Conservation (phyloP, 2,888 invertebrate genomes). For the Dascillus cervinus region DNA sequence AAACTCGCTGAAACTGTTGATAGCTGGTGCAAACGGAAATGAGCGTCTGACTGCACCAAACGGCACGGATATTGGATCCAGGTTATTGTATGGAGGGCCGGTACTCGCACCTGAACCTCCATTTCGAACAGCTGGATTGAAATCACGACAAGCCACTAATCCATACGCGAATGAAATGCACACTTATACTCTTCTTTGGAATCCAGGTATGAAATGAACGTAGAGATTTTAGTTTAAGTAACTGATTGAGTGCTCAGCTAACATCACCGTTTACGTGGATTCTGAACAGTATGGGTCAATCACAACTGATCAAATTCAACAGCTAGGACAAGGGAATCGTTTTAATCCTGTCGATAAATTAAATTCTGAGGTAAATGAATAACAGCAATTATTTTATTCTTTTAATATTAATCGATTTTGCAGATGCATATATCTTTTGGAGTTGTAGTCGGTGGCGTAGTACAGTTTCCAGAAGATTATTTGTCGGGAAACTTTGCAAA, state of each 20-base stretch:
- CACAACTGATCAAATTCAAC: background rate
- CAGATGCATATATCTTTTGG: slow-evolving; percentile 57
- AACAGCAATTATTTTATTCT: too few relatives aligned
- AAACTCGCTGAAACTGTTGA: slow-evolving; percentile 26
- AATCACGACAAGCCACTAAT: background rate
- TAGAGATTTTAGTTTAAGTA: too few relatives aligned
- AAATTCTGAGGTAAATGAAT: slow-evolving; percentile 6
- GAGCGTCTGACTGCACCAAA: slow-evolving; percentile 30
- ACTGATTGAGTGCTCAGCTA: slow-evolving; percentile 27
- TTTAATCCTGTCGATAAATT: slow-evolving; percentile 4
- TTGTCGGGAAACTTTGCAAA: slow-evolving; percentile 41
- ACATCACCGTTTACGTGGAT: slow-evolving; percentile 37
- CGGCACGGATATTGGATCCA: slow-evolving; percentile 16
- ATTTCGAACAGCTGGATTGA: background rate
- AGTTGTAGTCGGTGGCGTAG: slow-evolving; percentile 56
- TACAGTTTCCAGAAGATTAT: slow-evolving; percentile 51
- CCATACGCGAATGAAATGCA: slow-evolving; percentile 2
- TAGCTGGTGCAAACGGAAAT: slow-evolving; percentile 39
- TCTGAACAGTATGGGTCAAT: slow-evolving; percentile 27
- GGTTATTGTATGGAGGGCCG: slow-evolving; percentile 3
- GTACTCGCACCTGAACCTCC: slow-evolving; percentile 1
- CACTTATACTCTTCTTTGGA: slow-evolving; percentile 4
- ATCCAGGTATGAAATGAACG: slow-evolving; percentile 4
- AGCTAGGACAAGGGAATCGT: background rate
- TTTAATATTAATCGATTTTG: background rate